Percentiles rank a stretch among this genome's conserved stretches.
phyloP scores from a whole-genome alignment of 2,113 vertebrate genomes.

The Oenanthe oenanthe region DNA sequence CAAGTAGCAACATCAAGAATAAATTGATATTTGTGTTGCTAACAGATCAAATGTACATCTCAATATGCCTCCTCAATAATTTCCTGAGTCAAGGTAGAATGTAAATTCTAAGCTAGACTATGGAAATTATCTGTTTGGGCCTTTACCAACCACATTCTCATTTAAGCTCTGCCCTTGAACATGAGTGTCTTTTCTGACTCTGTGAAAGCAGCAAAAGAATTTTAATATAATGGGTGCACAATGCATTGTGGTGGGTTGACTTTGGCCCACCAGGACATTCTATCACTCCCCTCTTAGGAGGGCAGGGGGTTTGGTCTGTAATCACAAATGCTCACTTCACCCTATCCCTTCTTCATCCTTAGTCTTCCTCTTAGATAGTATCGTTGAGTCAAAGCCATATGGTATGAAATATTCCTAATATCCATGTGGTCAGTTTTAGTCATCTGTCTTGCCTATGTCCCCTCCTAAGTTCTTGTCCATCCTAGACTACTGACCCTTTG shows the following conservation, averaged over 20 bases:
- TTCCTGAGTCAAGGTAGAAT: not conserved
- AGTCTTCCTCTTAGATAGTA: not conserved
- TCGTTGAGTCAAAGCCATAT: not conserved
- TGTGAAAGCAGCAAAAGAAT: not conserved
- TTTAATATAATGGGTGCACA: not conserved
- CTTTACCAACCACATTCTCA: not conserved
- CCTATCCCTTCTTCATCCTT: not conserved
- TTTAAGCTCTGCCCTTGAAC: constrained; percentile 20
- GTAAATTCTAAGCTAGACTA: constrained; percentile 9
- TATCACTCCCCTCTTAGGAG: not conserved
- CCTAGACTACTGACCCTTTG: not conserved
- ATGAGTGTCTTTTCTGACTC: not conserved
- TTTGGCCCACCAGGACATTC: not conserved
- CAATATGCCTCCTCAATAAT: not conserved
- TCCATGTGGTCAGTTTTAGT: not conserved
- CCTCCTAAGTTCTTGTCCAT: not conserved
- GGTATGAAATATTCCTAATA: not conserved
- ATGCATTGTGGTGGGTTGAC: not conserved
- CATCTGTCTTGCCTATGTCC: not conserved
- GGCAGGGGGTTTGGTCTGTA: too few relatives aligned
- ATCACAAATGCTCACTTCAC: not conserved
- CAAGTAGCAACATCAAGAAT: not conserved
- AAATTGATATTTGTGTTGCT: not conserved
- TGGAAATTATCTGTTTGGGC: not conserved
- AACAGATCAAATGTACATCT: not conserved